Base-by-base conservation (phyloP, 2,888 invertebrate species). In the Hedya salicella region DNA sequence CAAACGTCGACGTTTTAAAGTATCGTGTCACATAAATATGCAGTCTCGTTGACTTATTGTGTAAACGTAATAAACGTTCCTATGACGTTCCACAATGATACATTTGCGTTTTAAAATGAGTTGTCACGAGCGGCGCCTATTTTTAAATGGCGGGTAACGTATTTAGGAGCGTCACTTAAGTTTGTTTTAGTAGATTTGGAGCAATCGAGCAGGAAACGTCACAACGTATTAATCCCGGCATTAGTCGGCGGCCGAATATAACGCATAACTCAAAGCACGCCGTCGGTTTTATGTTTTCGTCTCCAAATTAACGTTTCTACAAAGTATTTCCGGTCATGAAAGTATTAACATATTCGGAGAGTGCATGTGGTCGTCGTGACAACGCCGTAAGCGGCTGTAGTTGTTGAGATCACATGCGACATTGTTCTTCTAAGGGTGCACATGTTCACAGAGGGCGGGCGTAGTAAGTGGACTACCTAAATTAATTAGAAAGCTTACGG, bases 401-500 rank as follows among this genome's bases (percentile, higher is more conserved):
- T 30, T 2, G 19, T 11, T 13, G 32, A 46, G 9, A 46, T 19
- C 46, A 57, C 57, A 44, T 57, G 57, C 19, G 57, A 57, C 57
- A 30, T 57, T 64, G 25, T 57, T 44, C 32, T 73, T 77, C 73
- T 64, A 78, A 78, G 74, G 80, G 74, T 81, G 83, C 81, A 83
- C 81, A 76, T 85, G 85, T 82, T 82, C 80, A 75, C 78, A 76
- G 73, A 79, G 79, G 82, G 75, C 72, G 74, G 80, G 78, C 78
- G 78, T 72, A 78, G 75, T 86, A 85, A 88, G 88, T 86, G 88
- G 86, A 82, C 86, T 86, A 88, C 87, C 87, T 85, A 83, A 89
- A 90, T 88, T 89, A 91, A 91, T 91, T 89, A 89, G 84, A 80
- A 77, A 82, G 85, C 84, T 83, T 84, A 78, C 62, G 60, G 66